phyloP scores from a whole-genome alignment of 1,140 invertebrate species.

The Drosophila orena region DNA sequence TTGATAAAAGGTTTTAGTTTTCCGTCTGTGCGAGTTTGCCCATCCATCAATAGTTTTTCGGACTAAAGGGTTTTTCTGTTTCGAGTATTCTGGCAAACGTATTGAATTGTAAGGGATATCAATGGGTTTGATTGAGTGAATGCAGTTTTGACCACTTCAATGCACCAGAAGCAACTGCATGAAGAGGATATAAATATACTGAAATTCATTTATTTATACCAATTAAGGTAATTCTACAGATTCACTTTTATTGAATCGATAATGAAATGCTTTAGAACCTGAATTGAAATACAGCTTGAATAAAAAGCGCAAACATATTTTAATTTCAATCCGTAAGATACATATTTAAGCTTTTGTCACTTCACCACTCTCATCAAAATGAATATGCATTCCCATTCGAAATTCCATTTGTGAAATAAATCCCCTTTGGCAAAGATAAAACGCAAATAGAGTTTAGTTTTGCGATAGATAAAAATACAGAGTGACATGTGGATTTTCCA shows the following conservation, averaged over 20 bases:
- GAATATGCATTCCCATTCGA: conserved; percentile 15
- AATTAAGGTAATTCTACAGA: too few species aligned
- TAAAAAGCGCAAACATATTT: background rate
- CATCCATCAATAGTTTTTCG: conserved; percentile 45
- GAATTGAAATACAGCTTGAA: too few species aligned
- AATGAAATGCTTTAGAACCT: too few species aligned
- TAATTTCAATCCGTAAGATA: background rate
- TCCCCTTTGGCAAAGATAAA: background rate
- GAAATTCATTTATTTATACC: too few species aligned
- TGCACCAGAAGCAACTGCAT: background rate
- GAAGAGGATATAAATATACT: background rate
- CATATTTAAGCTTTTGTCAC: background rate
- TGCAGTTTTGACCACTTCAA: background rate
- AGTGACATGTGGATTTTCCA: conserved; percentile 37
- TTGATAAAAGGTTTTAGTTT: conserved; percentile 80
- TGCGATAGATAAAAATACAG: conserved; percentile 8
- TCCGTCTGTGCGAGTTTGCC: conserved; percentile 27
- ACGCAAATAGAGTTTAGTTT: conserved; percentile 22
- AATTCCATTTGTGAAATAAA: conserved; percentile 29
- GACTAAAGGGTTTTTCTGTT: conserved; percentile 48
- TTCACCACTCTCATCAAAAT: background rate
- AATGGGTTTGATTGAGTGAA: background rate
- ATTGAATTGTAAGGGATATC: background rate
- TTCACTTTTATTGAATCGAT: too few species aligned
- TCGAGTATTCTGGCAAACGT: conserved; percentile 5